Evolutionary conservation across 64 coral and sea anemone genomes (phyloP).

Genomic region (Astreopora myriophthalma): DNA sequence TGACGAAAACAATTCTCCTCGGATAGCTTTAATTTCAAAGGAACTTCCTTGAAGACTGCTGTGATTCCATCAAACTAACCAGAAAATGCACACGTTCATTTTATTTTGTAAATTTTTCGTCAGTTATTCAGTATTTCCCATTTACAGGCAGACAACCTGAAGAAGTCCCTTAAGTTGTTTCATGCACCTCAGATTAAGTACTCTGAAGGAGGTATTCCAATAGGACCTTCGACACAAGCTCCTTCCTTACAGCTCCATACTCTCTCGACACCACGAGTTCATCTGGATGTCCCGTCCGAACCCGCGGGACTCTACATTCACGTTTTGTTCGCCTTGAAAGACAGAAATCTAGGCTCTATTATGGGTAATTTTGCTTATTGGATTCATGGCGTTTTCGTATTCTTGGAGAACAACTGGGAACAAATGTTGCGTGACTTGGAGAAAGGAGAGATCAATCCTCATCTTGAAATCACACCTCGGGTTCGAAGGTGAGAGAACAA

Average conservation of each 20-base stretch:
- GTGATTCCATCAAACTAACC: too few relatives aligned
- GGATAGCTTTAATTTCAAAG: too few relatives aligned
- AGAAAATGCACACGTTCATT: too few relatives aligned
- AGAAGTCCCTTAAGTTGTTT: constrained; percentile 32
- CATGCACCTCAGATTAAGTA: constrained; percentile 20
- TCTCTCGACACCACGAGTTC: constrained; percentile 19
- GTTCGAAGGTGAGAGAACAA: constrained; percentile 57
- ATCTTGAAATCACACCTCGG: constrained; percentile 37
- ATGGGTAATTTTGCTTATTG: constrained; percentile 53
- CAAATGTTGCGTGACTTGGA: constrained; percentile 42
- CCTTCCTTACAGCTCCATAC: constrained; percentile 27
- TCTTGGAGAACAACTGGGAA: constrained; percentile 64
- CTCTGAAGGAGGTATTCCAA: constrained; percentile 32
- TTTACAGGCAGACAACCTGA: constrained; percentile 8
- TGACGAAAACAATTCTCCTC: too few relatives aligned
- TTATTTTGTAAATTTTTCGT: too few relatives aligned
- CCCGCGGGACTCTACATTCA: constrained; percentile 59
- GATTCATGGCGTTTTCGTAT: constrained; percentile 69
- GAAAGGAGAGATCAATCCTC: constrained; percentile 33
- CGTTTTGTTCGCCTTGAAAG: constrained; percentile 61
- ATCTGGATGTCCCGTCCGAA: not conserved
- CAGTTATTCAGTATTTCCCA: too few relatives aligned
- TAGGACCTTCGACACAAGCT: constrained; percentile 33
- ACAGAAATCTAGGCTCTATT: constrained; percentile 54
- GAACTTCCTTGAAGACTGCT: too few relatives aligned